Base-by-base conservation (phyloP, 1,140 invertebrate species). In the Drosophila pseudoobscura region DNA sequence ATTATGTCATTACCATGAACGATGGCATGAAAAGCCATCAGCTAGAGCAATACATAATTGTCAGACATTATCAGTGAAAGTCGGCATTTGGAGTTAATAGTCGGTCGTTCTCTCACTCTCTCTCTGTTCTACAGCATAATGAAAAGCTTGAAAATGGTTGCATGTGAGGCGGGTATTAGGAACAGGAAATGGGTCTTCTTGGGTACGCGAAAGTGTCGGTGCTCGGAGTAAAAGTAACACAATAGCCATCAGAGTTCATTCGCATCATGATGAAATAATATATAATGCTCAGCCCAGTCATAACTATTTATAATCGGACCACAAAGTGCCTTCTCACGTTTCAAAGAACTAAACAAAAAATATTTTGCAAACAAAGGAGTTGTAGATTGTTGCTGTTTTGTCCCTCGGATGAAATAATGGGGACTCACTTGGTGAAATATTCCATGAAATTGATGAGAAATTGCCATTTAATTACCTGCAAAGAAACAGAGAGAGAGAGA, bases 391-490 rank as follows among this genome's bases (percentile, higher is more conserved):
- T 63, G 65, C 31, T 54, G 9, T 47, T 56, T 68, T 73, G 59
- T 65, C 62, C 41, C 55, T 70, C 50, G 53, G 52, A 50, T 71
- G 46, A 58, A 82, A 75, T 82, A 78, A 78, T 82, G 74, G 70
- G 79, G 29, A 46, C 44, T 78, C 66, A 66, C 61, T 70, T 63
- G 24, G 66, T 60, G 43, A 65, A 80, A 72, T 51, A 74, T 71
- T 53, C 74, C 74, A 35, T 66, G 44, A 82, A 68, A 71, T 74
- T 54, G 61, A 59, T 77, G 60, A 73, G 58, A 63, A 59, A 84
- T 73, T 46, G 52, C 49, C 55, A 60, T 85, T 82, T 82, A 88
- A 87, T 82, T 85, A 85, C 82, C 82, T 85, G 75, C 58, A 88
- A 87, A 61, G 55, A 39, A 13, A 39, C 35, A 75, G 73, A 66